Evolutionary conservation across 1,140 invertebrate species (phyloP).

Genomic region (Trachymyrmex septentrionalis): DNA sequence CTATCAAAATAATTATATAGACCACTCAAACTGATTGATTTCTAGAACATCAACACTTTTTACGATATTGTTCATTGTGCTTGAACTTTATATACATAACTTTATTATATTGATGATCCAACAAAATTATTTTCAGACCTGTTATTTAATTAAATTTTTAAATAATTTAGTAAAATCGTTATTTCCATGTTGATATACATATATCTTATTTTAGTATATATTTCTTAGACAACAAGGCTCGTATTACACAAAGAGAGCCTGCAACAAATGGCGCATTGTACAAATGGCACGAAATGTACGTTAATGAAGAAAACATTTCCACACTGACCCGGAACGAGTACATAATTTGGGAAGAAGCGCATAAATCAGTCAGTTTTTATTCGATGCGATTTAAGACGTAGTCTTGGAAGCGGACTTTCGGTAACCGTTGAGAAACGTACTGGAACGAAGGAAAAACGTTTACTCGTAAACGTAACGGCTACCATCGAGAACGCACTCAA

Average conservation of each 20-base stretch:
- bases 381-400: neutral
- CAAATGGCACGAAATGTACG: neutral
- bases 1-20: too few species aligned
- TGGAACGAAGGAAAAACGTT: conserved; percentile 10
- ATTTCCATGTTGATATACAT: too few species aligned
- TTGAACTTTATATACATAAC: too few species aligned
- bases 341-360: conserved; percentile 39
- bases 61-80: too few species aligned
- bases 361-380: conserved; percentile 66
- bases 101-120: too few species aligned
- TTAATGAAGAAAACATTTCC: neutral
- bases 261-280: neutral
- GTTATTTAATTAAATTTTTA: too few species aligned
- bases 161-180: too few species aligned
- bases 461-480: conserved; percentile 20
- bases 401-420: conserved; percentile 33
- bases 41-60: too few species aligned
- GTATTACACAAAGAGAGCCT: too few species aligned
- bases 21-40: too few species aligned
- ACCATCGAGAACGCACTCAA: neutral
- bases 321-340: neutral
- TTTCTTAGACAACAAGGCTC: neutral
- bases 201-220: neutral
- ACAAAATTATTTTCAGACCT: too few species aligned
- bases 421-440: conserved; percentile 8